Conservation (phyloP, 2,888 invertebrate genomes). For the Girardia tigrina region DNA sequence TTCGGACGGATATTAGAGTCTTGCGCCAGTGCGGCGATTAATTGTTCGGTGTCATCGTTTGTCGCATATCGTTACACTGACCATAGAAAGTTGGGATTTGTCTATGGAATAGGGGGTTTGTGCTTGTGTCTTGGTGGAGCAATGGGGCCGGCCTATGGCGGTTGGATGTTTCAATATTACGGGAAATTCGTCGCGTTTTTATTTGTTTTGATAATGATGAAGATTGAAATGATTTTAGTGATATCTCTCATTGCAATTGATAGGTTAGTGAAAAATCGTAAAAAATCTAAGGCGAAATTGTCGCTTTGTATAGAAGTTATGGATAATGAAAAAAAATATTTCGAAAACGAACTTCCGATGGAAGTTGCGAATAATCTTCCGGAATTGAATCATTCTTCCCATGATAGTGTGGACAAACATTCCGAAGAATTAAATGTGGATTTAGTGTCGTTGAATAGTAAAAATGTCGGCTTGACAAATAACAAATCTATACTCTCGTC, state of each 20-base stretch:
- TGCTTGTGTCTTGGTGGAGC: constrained; percentile 4
- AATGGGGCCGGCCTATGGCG: not conserved
- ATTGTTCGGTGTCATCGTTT: not conserved
- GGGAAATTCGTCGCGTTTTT: not conserved
- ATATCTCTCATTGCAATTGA: not conserved
- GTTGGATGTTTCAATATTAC: constrained; percentile 6
- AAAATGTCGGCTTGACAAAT: too few relatives aligned
- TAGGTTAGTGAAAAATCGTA: not conserved
- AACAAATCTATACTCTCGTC: too few relatives aligned
- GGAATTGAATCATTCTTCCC: too few relatives aligned
- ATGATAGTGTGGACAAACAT: too few relatives aligned
- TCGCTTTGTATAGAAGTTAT: not conserved
- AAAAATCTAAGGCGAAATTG: not conserved
- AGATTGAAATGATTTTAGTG: not conserved
- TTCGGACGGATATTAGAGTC: not conserved
- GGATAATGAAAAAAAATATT: not conserved
- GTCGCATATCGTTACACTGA: not conserved
- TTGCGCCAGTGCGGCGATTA: not conserved
- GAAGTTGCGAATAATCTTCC: too few relatives aligned
- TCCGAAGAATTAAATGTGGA: too few relatives aligned
- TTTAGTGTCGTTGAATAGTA: too few relatives aligned
- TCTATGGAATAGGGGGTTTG: not conserved
- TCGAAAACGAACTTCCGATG: too few relatives aligned
- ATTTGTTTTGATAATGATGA: not conserved
- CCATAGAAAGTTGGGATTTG: not conserved